phyloP scores from a whole-genome alignment of 2,113 vertebrate genomes.

The Phylloscopus whistleri region DNA sequence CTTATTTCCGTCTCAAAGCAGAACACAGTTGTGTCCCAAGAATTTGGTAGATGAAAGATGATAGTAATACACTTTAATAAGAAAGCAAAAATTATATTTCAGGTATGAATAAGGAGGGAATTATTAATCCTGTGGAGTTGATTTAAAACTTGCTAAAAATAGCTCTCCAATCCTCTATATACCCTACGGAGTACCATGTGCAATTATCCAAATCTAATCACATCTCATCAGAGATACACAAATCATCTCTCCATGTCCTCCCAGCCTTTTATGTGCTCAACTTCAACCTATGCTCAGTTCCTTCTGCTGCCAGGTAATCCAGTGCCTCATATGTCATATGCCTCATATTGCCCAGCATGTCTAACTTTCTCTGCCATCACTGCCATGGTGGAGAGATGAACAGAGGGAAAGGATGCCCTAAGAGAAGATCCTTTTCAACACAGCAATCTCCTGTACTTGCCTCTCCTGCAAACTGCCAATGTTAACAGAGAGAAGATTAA shows the following conservation, averaged over 20 bases:
- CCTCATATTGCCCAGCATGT: background rate
- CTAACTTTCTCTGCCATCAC: background rate
- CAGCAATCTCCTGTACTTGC: background rate
- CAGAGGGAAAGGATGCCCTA: background rate
- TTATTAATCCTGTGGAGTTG: background rate
- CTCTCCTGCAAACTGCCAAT: background rate
- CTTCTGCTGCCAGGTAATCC: background rate
- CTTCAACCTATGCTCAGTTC: background rate
- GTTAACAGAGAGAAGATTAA: background rate
- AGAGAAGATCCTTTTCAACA: background rate
- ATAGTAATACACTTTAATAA: background rate
- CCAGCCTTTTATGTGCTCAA: background rate
- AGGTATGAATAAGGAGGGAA: background rate
- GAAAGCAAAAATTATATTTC: background rate
- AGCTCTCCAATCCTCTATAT: background rate
- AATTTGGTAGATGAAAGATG: background rate
- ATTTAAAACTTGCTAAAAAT: background rate
- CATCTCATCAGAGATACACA: background rate
- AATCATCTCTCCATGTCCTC: background rate
- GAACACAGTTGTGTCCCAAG: background rate
- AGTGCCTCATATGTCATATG: background rate
- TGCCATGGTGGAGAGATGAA: background rate
- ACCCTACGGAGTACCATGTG: accelerated
- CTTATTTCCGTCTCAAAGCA: background rate
- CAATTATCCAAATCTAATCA: background rate